These are phyloP conservation scores for Hydrophis major DNA, from an alignment of 2,797 vertebrate genomes.

Conservation along the genomic window DNA sequence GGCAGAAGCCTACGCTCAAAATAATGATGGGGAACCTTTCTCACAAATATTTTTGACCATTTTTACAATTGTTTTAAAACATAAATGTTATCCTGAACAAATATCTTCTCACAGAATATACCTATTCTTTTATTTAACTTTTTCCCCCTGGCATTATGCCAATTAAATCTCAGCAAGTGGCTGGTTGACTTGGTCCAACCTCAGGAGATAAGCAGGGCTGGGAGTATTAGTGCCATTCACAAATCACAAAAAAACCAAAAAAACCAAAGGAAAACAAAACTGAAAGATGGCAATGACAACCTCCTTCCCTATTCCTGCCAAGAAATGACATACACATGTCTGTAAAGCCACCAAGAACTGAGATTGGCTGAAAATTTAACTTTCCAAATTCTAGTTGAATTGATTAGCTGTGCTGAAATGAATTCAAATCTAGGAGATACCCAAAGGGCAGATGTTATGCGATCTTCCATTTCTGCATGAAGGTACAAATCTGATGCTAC, in stretches of 20 bases:
- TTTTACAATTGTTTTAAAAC: conserved; percentile 19
- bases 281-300: background rate
- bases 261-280: background rate
- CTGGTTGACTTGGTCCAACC: background rate
- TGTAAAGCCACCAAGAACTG: background rate
- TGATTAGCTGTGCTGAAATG: background rate
- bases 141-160: background rate
- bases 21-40: conserved; percentile 11
- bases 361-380: background rate
- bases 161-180: background rate
- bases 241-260: background rate
- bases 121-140: background rate
- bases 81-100: background rate
- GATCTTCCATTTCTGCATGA: background rate
- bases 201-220: background rate
- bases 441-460: background rate
- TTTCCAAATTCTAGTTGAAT: background rate
- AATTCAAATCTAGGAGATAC: background rate
- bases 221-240: background rate
- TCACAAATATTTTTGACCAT: background rate
- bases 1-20: background rate
- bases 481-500: background rate
- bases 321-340: background rate
- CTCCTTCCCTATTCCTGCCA: background rate
- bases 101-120: background rate